Evolutionary conservation across 1,140 invertebrate species (phyloP).

Genomic region (Frieseomelitta varia): DNA sequence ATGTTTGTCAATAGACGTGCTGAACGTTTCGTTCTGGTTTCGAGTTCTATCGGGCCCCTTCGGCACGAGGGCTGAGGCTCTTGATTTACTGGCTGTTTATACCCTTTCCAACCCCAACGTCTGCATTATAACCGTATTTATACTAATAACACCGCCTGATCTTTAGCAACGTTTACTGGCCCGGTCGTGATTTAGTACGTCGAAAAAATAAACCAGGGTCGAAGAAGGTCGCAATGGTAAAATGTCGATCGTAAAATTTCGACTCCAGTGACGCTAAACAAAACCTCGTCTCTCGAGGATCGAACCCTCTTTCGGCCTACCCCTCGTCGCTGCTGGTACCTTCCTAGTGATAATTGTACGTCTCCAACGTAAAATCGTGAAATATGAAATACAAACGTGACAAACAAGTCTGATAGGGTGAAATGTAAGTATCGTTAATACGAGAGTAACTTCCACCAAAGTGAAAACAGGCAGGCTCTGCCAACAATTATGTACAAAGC

Average conservation of each 20-base stretch:
- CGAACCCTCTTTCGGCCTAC: neutral
- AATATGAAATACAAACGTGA: neutral
- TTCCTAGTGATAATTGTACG: neutral
- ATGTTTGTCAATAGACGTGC: neutral
- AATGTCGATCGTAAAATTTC: conserved; percentile 55
- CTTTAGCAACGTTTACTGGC: conserved; percentile 63
- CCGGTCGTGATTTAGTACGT: conserved; percentile 69
- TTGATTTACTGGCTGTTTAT: conserved; percentile 82
- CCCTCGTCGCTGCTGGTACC: neutral
- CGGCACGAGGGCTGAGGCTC: conserved; percentile 56
- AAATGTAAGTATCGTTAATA: no score
- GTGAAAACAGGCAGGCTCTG: no score
- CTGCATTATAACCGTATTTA: conserved; percentile 81
- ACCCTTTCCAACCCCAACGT: conserved; percentile 73
- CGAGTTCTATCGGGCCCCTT: conserved; percentile 53
- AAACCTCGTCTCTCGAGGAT: neutral
- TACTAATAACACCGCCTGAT: conserved; percentile 75
- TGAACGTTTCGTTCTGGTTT: conserved; percentile 55
- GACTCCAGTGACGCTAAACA: conserved; percentile 8
- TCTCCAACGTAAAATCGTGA: neutral
- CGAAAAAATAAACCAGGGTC: neutral
- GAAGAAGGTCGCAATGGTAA: conserved; percentile 28
- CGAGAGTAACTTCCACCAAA: no score
- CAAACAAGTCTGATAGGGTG: neutral
- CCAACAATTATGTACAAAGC: no score